These are phyloP conservation scores for Calliopsis andreniformis DNA, from an alignment of 1,140 invertebrate species.

Conservation along the genomic window DNA sequence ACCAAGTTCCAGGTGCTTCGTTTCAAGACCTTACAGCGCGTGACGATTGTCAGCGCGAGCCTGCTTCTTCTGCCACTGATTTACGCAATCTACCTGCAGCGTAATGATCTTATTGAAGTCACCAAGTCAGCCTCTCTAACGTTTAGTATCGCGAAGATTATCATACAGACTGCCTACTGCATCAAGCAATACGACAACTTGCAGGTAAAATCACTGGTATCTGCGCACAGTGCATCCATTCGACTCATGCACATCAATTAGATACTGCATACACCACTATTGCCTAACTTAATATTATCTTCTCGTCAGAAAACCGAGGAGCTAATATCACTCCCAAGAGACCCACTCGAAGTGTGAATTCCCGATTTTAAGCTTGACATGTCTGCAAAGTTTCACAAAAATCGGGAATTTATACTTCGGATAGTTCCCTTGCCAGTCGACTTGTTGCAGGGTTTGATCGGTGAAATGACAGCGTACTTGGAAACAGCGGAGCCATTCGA, in stretches of 20 bases:
- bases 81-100: background rate
- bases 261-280: too few species aligned
- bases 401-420: too few species aligned
- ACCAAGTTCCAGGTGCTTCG: background rate
- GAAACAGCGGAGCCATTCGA: constrained; percentile 25
- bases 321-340: too few species aligned
- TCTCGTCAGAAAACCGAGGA: too few species aligned
- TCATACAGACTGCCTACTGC: background rate
- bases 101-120: background rate
- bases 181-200: background rate
- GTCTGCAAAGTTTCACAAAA: too few species aligned
- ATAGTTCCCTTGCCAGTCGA: too few species aligned
- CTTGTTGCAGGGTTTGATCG: constrained; percentile 34
- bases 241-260: too few species aligned
- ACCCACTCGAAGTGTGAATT: too few species aligned
- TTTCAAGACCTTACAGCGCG: background rate
- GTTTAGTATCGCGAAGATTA: background rate
- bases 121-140: background rate
- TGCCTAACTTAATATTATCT: too few species aligned
- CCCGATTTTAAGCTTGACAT: too few species aligned
- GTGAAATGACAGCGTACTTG: constrained; percentile 29
- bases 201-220: constrained; percentile 8
- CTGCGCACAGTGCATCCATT: too few species aligned
- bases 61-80: background rate
- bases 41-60: background rate